phyloP scores from a whole-genome alignment of 2,888 invertebrate species.

The Heliconius sara region DNA sequence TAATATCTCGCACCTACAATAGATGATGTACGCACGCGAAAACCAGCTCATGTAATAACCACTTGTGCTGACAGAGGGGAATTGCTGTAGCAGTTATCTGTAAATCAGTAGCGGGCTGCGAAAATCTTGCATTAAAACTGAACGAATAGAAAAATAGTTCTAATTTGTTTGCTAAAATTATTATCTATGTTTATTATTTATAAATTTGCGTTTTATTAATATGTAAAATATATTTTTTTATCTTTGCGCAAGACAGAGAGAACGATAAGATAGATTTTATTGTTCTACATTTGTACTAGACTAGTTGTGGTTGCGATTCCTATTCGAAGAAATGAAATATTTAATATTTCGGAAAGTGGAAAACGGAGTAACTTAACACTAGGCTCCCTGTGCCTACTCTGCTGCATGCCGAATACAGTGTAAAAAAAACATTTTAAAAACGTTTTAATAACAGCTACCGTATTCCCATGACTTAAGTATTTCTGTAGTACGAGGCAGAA shows the following conservation, averaged over 20 bases:
- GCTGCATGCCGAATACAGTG: too few relatives aligned
- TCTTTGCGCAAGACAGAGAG: too few relatives aligned
- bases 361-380: too few relatives aligned
- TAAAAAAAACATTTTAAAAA: background rate
- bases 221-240: too few relatives aligned
- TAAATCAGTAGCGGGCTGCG: constrained; percentile 42
- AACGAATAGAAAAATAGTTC: background rate
- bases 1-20: constrained; percentile 10
- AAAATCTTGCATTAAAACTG: background rate
- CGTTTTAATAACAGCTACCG: constrained; percentile 6
- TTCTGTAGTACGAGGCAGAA: constrained; percentile 32
- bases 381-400: too few relatives aligned
- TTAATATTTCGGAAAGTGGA: too few relatives aligned
- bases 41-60: constrained; percentile 40
- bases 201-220: too few relatives aligned
- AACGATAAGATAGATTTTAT: too few relatives aligned
- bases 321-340: too few relatives aligned
- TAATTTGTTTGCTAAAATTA: background rate
- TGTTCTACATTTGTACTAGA: too few relatives aligned
- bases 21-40: constrained; percentile 10
- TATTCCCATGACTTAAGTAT: constrained; percentile 30
- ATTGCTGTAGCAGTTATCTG: constrained; percentile 24
- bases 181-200: too few relatives aligned
- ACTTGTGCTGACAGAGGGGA: constrained; percentile 21
- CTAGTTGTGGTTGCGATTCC: too few relatives aligned